These are phyloP conservation scores for Stegastes partitus DNA, from an alignment of 2,113 vertebrate species.

Conservation along the genomic window DNA sequence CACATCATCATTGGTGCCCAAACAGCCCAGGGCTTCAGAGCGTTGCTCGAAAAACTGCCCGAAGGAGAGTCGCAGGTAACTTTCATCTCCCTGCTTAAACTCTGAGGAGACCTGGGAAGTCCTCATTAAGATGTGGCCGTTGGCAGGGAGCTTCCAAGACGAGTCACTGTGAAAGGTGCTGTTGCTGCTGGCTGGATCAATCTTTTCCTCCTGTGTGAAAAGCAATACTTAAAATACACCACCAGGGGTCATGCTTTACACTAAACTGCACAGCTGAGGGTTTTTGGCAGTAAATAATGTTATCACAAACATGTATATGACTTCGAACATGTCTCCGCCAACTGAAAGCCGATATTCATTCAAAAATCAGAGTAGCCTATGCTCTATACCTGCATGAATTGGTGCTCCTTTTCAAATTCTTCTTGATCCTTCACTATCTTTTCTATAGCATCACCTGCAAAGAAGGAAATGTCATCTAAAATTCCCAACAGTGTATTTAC, in stretches of 20 bases:
- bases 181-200: slow-evolving; percentile 76
- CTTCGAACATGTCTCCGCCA: not conserved
- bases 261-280: no score
- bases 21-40: slow-evolving; percentile 95
- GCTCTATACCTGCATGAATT: slow-evolving; percentile 90
- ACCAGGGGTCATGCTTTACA: no score
- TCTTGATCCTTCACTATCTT: slow-evolving; percentile 92
- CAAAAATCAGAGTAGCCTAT: not conserved
- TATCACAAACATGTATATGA: no score
- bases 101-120: slow-evolving; percentile 85
- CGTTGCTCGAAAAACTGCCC: slow-evolving; percentile 95
- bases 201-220: slow-evolving; percentile 87
- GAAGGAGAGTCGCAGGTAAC: slow-evolving; percentile 91
- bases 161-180: slow-evolving; percentile 81
- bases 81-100: slow-evolving; percentile 85
- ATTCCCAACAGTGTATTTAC: not conserved
- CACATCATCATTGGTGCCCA: slow-evolving; percentile 80
- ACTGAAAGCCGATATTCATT: not conserved
- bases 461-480: not conserved
- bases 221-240: not conserved
- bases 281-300: no score
- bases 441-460: slow-evolving; percentile 89
- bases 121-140: slow-evolving; percentile 83
- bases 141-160: slow-evolving; percentile 87
- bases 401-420: slow-evolving; percentile 93